A percentile compares a stretch with the other conserved stretches of the same genome.
phyloP scores from a whole-genome alignment of 2,888 invertebrate genomes.

The Andricus curvator region DNA sequence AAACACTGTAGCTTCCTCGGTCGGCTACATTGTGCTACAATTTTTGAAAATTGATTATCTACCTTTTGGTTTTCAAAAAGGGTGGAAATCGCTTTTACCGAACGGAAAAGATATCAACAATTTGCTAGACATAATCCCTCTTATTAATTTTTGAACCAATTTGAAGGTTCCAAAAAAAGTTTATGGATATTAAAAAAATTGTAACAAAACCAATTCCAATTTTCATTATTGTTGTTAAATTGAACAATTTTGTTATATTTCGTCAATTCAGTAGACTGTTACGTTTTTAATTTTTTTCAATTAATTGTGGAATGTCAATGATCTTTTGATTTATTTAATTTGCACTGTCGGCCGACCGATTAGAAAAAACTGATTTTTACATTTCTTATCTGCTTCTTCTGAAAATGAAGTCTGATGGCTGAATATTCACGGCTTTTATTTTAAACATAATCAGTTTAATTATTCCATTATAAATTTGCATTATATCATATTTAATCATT shows the following conservation, averaged over 20 bases:
- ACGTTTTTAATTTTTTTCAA: conserved; percentile 3
- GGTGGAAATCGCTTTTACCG: neutral
- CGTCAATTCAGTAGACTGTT: neutral
- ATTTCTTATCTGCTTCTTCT: neutral
- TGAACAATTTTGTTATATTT: neutral
- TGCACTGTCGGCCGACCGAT: conserved; percentile 48
- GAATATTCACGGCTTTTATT: conserved; percentile 1
- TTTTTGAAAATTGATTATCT: neutral
- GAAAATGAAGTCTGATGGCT: neutral
- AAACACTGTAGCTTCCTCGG: conserved; percentile 49
- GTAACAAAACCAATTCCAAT: neutral
- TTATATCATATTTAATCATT: neutral
- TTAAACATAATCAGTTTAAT: neutral
- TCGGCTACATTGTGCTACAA: conserved; percentile 51
- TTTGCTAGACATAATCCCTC: neutral
- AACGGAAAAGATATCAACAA: conserved; percentile 30
- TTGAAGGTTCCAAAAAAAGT: neutral
- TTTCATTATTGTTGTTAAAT: too few relatives aligned
- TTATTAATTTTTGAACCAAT: neutral
- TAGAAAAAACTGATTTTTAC: neutral
- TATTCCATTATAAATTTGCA: neutral
- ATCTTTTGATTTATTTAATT: neutral
- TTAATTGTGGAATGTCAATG: neutral
- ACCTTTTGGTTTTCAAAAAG: neutral
- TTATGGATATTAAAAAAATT: neutral